These are phyloP conservation scores for Gonocerus acuteangulatus DNA, from an alignment of 2,888 invertebrate genomes.

Conservation along the genomic window DNA sequence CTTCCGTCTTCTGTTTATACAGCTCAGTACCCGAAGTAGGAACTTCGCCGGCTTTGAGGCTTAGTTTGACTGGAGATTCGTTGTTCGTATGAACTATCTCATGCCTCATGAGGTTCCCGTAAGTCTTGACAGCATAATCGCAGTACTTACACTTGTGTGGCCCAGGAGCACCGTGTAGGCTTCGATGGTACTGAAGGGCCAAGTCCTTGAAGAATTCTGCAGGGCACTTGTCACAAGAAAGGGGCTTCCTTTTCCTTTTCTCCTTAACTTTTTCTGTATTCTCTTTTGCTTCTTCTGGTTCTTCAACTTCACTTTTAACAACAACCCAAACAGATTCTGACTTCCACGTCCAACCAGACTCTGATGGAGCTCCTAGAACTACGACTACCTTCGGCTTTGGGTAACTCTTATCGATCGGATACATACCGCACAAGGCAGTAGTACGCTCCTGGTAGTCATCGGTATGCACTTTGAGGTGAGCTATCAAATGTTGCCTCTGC, in stretches of 20 bases:
- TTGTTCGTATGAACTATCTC: slow-evolving; percentile 45
- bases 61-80: slow-evolving; percentile 36
- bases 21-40: slow-evolving; percentile 59
- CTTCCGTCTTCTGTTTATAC: slow-evolving; percentile 57
- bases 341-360: slow-evolving; percentile 1
- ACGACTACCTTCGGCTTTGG: slow-evolving; percentile 54
- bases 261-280: slow-evolving; percentile 40
- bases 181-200: slow-evolving; percentile 61
- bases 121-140: slow-evolving; percentile 60
- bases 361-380: slow-evolving; percentile 44
- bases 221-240: slow-evolving; percentile 57
- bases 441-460: slow-evolving; percentile 72
- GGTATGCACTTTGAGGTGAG: slow-evolving; percentile 62
- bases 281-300: slow-evolving; percentile 36
- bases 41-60: slow-evolving; percentile 44
- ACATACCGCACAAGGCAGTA: slow-evolving; percentile 57
- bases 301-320: slow-evolving; percentile 34
- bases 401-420: slow-evolving; percentile 56
- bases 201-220: slow-evolving; percentile 66
- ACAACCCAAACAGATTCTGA: slow-evolving; percentile 42
- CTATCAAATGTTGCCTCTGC: slow-evolving; percentile 58
- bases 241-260: slow-evolving; percentile 37
- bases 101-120: slow-evolving; percentile 60
- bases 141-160: slow-evolving; percentile 63
- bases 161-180: slow-evolving; percentile 56